Evolutionary conservation across 2,797 vertebrate species (phyloP), one percentile per base, ranked within the genome.

Genomic region (Sebastes nivosus): DNA sequence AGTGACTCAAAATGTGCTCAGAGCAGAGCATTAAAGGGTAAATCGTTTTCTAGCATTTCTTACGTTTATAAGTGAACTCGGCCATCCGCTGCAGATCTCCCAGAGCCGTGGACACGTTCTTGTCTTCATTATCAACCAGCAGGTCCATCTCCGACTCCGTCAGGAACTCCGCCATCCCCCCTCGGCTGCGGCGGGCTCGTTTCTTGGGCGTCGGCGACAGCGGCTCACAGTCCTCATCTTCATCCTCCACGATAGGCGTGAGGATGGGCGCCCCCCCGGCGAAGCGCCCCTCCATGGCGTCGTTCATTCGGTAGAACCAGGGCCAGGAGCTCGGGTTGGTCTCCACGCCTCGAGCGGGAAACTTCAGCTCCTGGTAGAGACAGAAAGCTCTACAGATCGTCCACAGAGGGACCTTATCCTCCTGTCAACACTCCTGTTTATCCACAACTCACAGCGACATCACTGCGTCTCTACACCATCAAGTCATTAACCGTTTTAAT

Each of bases 221-320:
- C 5, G 90, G 69, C 70, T 95, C 94, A 1, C 90, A 92, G 69
- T 94, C 92, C 4, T 95, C 94, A 4, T 94, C 94, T 12, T 92
- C 94, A 3, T 94, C 93, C 73, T 93, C 93, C 24, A 93, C 87
- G 1, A 94, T 86, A 12, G 94, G 93, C 4, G 91, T 92, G 78
- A 95, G 93, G 78, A 93, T 75, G 60, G 94, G 92, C 0, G 93
- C 94, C 0, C 84, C 82, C 4, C 84, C 84, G 0, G 90, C 75
- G 1, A 94, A 87, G 0, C 93, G 92, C 1, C 94, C 94, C 79
- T 95, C 94, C 89, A 95, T 93, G 75, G 95, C 94, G 22, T 95
- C 95, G 3, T 95, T 95, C 95, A 96, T 94, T 0, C 94, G 87
- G 89, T 94, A 94, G 81, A 94, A 96, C 95, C 95, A 96, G 34